phyloP scores from a whole-genome alignment of 2,797 vertebrate species.

The Enteromius anoplus region DNA sequence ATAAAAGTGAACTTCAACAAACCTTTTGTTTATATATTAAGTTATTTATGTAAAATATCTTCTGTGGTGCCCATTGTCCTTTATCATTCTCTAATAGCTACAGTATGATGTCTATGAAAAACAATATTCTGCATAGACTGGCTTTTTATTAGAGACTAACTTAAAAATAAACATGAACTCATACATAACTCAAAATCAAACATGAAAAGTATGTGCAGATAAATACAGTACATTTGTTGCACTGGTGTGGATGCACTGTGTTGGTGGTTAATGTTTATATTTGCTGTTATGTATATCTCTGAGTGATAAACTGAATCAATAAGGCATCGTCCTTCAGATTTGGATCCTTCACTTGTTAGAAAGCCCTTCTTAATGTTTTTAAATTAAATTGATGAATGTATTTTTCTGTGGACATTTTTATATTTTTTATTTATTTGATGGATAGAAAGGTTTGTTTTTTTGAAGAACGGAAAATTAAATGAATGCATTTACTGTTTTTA shows the following conservation, averaged over 20 bases:
- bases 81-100: background rate
- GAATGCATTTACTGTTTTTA: background rate
- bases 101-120: background rate
- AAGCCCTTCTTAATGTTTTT: background rate
- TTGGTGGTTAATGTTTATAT: background rate
- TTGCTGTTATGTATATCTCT: no score
- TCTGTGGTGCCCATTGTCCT: background rate
- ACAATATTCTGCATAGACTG: background rate
- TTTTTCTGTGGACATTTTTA: background rate
- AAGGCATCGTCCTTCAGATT: background rate
- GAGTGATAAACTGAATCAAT: slow-evolving; percentile 1
- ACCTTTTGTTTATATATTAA: background rate
- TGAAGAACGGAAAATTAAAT: background rate
- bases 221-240: background rate
- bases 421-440: no score
- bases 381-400: no score
- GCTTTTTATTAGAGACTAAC: background rate
- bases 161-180: slow-evolving; percentile 12
- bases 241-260: background rate
- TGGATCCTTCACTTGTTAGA: background rate
- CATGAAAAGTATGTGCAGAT: background rate
- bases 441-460: background rate
- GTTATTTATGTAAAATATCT: background rate
- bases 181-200: slow-evolving; percentile 1
- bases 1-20: slow-evolving; percentile 6